Percentiles rank a stretch among this genome's conserved stretches.
Evolutionary conservation across 2,888 invertebrate species (phyloP).

Genomic region (Scaptomyza flava): DNA sequence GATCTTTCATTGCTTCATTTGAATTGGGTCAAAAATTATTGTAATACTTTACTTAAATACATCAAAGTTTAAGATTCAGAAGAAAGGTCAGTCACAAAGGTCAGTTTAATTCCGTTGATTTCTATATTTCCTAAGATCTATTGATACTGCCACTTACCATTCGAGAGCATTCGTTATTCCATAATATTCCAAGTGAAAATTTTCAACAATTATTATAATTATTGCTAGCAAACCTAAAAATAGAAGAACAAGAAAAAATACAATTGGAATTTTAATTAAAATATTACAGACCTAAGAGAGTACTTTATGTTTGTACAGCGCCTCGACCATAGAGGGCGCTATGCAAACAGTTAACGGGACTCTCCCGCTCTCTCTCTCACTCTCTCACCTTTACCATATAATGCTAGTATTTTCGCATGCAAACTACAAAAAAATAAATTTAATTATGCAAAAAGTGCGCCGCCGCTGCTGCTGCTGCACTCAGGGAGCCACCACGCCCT

Average conservation of each 20-base stretch:
- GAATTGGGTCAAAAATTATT: neutral
- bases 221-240: neutral
- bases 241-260: slow-evolving; percentile 12
- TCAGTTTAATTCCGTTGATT: too few species aligned
- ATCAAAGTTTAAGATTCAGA: too few species aligned
- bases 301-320: slow-evolving; percentile 39
- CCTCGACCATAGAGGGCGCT: slow-evolving; percentile 5
- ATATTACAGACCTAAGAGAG: slow-evolving; percentile 51
- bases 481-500: slow-evolving; percentile 19
- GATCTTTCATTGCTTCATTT: neutral
- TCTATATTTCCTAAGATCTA: too few species aligned
- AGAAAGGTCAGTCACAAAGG: too few species aligned
- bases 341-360: slow-evolving; percentile 28
- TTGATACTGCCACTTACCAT: too few species aligned
- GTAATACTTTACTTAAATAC: too few species aligned
- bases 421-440: slow-evolving; percentile 69
- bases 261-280: slow-evolving; percentile 70
- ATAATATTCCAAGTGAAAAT: neutral
- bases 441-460: slow-evolving; percentile 76
- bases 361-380: neutral
- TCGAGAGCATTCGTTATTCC: too few species aligned
- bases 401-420: slow-evolving; percentile 45
- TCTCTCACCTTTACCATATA: neutral
- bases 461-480: slow-evolving; percentile 8
- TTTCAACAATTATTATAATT: neutral